Evolutionary conservation across 2,113 vertebrate genomes (phyloP), one percentile per base, ranked within the genome.

Genomic region (Heterotilapia buettikoferi): DNA sequence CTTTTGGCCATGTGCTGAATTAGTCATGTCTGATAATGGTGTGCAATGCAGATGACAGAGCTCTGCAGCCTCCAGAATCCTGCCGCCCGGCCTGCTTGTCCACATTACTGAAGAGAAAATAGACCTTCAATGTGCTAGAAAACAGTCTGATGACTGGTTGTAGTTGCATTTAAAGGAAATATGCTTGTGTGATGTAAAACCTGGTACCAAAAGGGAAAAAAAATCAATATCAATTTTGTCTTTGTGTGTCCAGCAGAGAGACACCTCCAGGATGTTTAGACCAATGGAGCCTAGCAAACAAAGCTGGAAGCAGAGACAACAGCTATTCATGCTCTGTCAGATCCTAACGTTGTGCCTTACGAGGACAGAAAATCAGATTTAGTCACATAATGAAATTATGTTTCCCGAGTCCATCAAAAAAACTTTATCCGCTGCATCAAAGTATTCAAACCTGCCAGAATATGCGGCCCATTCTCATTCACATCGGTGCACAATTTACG

Each of bases 11-110:
- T 80, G 87, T 93, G 86, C 88, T 95, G 94, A 95, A 95, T 94
- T 93, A 95, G 93, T 94, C 91, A 94, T 94, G 91, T 92, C 71
- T 93, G 93, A 90, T 92, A 94, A 94, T 94, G 90, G 91, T 90
- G 89, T 89, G 88, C 87, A 84, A 83, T 82, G 92, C 91, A 87
- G 90, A 94, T 88, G 91, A 91, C 92, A 76, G 85, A 54, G 18
- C 80, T 53, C 68, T 71, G 84, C 76, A 86, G 85, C 87, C 90
- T 84, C 82, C 83, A 86, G 84, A 82, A 84, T 21, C 87, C 85
- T 9, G 71, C 68, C 82, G 63, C 50, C 19, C 19, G 80, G 68
- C 85, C 68, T 82, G 89, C 43, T 84, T 50, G 57, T 92, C 80
- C 68, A 88, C 71, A 80, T 79, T 33, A 91, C 66, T 38, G 9